Evolutionary conservation across 2,888 invertebrate genomes (phyloP).

Genomic region (Drosophila ochracea): DNA sequence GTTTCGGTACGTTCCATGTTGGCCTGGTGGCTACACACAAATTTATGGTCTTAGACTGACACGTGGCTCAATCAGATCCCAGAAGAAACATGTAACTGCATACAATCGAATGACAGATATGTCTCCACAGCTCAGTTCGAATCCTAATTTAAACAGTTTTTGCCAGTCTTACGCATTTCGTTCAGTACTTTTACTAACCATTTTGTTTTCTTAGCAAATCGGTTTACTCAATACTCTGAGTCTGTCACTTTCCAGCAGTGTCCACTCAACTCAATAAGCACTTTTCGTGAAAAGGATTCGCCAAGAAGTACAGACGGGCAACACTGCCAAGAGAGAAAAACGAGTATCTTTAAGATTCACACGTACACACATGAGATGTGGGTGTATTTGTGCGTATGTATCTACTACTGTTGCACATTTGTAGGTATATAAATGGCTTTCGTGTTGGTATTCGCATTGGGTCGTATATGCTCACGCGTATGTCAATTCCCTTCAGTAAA

Average conservation of each 20-base stretch:
- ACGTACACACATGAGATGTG: not conserved
- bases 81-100: constrained; percentile 6
- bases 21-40: constrained; percentile 20
- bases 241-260: constrained; percentile 2
- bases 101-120: constrained; percentile 8
- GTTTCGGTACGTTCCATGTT: constrained; percentile 9
- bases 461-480: constrained; percentile 35
- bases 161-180: not conserved
- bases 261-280: constrained; percentile 26
- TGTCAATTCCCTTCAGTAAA: constrained; percentile 48
- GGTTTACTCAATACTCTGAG: not conserved
- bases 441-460: constrained; percentile 29
- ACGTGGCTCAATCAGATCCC: constrained; percentile 39
- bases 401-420: constrained; percentile 2
- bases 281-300: constrained; percentile 15
- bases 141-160: not conserved
- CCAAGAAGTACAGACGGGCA: not conserved
- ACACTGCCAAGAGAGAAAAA: constrained; percentile 7
- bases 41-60: constrained; percentile 44
- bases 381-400: not conserved
- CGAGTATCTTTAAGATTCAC: constrained; percentile 29
- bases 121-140: no score
- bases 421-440: constrained; percentile 15
- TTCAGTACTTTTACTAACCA: not conserved
- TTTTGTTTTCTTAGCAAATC: not conserved